Evolutionary conservation across 2,797 vertebrate species (phyloP).

Genomic region (Myripristis jacobus): DNA sequence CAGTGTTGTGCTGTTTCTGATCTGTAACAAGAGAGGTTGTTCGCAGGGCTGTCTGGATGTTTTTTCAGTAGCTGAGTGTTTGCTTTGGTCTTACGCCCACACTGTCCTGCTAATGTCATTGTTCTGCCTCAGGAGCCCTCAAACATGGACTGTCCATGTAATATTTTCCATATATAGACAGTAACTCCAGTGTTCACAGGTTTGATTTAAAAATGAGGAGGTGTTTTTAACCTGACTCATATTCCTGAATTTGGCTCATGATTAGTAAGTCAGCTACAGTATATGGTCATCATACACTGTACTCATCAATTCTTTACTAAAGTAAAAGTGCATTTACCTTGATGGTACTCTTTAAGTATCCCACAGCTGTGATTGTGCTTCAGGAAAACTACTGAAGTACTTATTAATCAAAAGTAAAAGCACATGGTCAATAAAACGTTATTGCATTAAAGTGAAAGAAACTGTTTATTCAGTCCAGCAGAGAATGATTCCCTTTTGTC

Average conservation of each 20-base stretch:
- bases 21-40: not conserved
- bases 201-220: not conserved
- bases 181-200: conserved; percentile 13
- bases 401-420: not conserved
- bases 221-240: conserved; percentile 9
- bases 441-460: too few species aligned
- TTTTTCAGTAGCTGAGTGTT: conserved; percentile 37
- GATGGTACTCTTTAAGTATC: not conserved
- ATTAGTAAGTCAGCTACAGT: conserved; percentile 8
- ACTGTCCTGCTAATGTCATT: conserved; percentile 60
- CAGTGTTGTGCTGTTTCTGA: conserved; percentile 16
- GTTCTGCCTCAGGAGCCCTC: conserved; percentile 58
- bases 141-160: conserved; percentile 19
- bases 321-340: not conserved
- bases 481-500: not conserved
- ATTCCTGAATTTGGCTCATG: not conserved
- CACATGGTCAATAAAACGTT: too few species aligned
- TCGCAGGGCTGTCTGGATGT: conserved; percentile 38
- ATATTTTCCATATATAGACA: conserved; percentile 23
- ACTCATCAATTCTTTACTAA: not conserved
- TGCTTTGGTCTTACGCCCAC: conserved; percentile 51
- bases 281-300: conserved; percentile 1
- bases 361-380: conserved; percentile 3
- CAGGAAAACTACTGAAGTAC: not conserved
- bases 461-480: not conserved